Conservation (phyloP, 2,797 vertebrate genomes). For the Pelochelys cantorii region DNA sequence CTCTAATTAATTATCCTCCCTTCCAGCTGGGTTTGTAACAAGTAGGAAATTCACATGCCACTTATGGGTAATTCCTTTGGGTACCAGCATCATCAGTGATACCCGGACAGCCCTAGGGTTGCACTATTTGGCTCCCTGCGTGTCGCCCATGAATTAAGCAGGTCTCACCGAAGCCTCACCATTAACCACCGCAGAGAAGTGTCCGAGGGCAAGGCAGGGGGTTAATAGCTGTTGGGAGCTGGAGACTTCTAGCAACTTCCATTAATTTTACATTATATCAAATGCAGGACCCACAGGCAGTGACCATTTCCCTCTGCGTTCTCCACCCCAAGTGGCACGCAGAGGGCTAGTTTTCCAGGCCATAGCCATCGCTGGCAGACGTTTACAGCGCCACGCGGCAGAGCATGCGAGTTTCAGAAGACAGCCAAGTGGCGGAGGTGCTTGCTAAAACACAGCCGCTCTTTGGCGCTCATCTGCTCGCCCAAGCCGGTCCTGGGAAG, state of each 20-base stretch:
- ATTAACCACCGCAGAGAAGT: background rate
- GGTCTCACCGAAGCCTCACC: background rate
- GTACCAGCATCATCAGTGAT: background rate
- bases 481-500: background rate
- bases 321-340: background rate
- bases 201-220: background rate
- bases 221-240: background rate
- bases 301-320: background rate
- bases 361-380: background rate
- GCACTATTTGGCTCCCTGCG: background rate
- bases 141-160: background rate
- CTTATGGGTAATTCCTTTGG: background rate
- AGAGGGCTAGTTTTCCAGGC: background rate
- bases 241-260: background rate
- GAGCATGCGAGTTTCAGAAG: background rate
- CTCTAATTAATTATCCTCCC: background rate
- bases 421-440: background rate
- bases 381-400: background rate
- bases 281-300: background rate
- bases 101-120: accelerated
- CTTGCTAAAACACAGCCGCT: background rate
- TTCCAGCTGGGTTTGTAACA: background rate
- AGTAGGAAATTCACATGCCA: background rate
- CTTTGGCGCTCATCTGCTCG: background rate
- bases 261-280: background rate